A percentile compares a stretch with the other conserved stretches of the same genome.
Conservation (phyloP, 1,140 invertebrate genomes). For the Chrysomallon squamiferum region DNA sequence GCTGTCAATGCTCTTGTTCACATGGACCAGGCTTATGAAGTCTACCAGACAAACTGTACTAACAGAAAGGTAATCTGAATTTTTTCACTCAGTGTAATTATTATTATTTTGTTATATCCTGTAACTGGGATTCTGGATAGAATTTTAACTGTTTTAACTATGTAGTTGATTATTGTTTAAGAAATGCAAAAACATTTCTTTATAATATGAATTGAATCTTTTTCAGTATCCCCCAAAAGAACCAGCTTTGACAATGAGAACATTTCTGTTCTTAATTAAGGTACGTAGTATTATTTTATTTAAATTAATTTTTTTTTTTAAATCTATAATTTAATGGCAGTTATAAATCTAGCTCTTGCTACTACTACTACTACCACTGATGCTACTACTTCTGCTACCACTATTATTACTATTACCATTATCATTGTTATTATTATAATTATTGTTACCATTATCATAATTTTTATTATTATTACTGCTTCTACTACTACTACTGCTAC, state of each 20-base stretch:
- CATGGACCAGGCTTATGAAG: conserved; percentile 57
- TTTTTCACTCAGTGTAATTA: not conserved
- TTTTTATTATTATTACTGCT: too few relatives aligned
- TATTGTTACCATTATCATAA: too few relatives aligned
- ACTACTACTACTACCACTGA: conserved; percentile 49
- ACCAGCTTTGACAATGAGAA: conserved; percentile 58
- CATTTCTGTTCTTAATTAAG: conserved; percentile 59
- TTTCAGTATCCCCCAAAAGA: conserved; percentile 38
- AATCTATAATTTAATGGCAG: conserved; percentile 58
- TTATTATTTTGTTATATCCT: not conserved
- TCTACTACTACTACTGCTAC: too few relatives aligned
- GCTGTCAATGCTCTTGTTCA: conserved; percentile 59
- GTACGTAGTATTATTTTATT: conserved; percentile 22
- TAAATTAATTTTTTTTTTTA: conserved; percentile 10
- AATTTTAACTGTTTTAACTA: too few relatives aligned
- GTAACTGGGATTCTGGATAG: not conserved
- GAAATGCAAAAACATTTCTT: too few relatives aligned
- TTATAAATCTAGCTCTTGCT: conserved; percentile 53
- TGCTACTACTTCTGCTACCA: conserved; percentile 53
- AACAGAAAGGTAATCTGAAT: conserved; percentile 43
- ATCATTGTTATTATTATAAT: too few relatives aligned
- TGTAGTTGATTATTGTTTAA: too few relatives aligned
- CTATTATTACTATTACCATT: too few relatives aligned
- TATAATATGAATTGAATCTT: not conserved
- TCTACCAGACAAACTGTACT: conserved; percentile 51